A percentile compares a stretch with the other conserved stretches of the same genome.
These are phyloP conservation scores for Hemithea aestivaria DNA, from an alignment of 2,888 invertebrate species.

Conservation along the genomic window DNA sequence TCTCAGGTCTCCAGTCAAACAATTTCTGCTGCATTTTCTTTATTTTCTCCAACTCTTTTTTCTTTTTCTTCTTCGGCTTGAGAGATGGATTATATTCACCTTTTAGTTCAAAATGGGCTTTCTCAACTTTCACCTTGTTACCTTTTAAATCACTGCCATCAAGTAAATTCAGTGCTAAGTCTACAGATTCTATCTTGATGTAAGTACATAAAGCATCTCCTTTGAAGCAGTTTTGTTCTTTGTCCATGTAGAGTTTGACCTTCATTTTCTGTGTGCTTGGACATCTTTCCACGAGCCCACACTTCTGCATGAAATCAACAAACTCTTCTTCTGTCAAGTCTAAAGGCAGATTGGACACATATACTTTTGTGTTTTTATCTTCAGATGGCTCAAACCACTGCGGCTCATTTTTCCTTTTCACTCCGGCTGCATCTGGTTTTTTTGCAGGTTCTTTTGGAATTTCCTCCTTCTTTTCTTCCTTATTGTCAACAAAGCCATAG, in stretches of 20 bases:
- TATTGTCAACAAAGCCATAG: constrained; percentile 90
- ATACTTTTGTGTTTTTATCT: constrained; percentile 93
- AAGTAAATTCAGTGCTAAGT: constrained; percentile 92
- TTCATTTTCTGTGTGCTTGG: constrained; percentile 88
- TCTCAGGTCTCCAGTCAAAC: constrained; percentile 98
- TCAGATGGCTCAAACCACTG: constrained; percentile 97
- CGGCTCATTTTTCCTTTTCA: constrained; percentile 76
- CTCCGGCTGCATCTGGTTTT: constrained; percentile 64
- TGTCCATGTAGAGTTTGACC: constrained; percentile 93
- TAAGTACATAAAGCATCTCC: constrained; percentile 98
- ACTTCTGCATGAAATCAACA: constrained; percentile 96
- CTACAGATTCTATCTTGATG: constrained; percentile 97
- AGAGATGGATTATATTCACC: constrained; percentile 95
- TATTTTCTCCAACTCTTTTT: constrained; percentile 92
- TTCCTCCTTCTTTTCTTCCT: constrained; percentile 43
- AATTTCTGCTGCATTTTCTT: constrained; percentile 96
- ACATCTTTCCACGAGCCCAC: constrained; percentile 96
- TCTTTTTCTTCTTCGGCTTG: constrained; percentile 93
- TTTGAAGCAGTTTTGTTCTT: constrained; percentile 88
- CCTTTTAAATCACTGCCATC: constrained; percentile 92
- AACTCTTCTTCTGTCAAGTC: constrained; percentile 94
- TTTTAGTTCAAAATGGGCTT: constrained; percentile 96
- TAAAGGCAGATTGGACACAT: constrained; percentile 94
- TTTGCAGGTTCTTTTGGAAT: constrained; percentile 51
- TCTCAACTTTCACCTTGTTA: constrained; percentile 91